A percentile compares a stretch with the other conserved stretches of the same genome.
These are phyloP conservation scores for Nicator chloris DNA, from an alignment of 2,113 vertebrate species.

Conservation along the genomic window DNA sequence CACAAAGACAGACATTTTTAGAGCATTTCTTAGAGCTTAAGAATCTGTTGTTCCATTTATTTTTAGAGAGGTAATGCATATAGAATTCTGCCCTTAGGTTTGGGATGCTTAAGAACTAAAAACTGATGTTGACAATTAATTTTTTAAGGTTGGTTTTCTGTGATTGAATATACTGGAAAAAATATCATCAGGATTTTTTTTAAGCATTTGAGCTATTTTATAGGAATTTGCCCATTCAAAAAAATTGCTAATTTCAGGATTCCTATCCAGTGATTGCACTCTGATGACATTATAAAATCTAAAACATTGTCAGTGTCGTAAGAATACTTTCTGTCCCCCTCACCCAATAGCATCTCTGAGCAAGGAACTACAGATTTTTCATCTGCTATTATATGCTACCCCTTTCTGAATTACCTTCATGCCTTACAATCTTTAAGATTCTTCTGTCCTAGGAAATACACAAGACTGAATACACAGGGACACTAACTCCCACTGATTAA, in stretches of 20 bases:
- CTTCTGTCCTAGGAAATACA: background rate
- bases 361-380: background rate
- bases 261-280: background rate
- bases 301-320: background rate
- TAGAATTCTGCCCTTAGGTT: background rate
- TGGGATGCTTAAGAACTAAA: background rate
- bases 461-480: background rate
- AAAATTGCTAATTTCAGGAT: background rate
- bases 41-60: background rate
- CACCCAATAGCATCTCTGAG: background rate
- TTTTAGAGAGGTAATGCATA: background rate
- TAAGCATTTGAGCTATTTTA: background rate
- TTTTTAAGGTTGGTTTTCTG: background rate
- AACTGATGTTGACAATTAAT: background rate
- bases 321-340: background rate
- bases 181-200: background rate
- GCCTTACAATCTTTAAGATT: background rate
- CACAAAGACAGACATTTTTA: constrained; percentile 45
- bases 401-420: background rate
- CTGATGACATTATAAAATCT: background rate
- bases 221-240: background rate
- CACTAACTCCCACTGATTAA: background rate
- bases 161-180: background rate
- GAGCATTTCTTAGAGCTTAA: constrained; percentile 27
- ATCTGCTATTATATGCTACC: background rate